A percentile compares a stretch with the other conserved stretches of the same genome.
phyloP scores from a whole-genome alignment of 2,888 invertebrate species.

The Trimorus sp. region DNA sequence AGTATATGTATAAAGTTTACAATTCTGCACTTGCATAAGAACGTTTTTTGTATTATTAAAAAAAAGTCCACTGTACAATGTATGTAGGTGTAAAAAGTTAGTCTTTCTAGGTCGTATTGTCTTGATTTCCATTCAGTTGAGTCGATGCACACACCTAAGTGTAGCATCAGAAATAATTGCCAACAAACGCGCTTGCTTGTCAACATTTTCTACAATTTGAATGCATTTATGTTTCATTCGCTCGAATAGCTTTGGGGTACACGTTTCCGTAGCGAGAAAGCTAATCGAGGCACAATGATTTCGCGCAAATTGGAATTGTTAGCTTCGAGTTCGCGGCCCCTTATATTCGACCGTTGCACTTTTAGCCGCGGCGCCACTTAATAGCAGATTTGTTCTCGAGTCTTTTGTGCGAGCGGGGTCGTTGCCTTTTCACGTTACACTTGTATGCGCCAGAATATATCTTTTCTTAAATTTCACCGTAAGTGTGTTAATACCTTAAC shows the following conservation, averaged over 20 bases:
- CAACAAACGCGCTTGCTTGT: neutral
- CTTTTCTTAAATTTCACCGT: too few relatives aligned
- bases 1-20: too few relatives aligned
- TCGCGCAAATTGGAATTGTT: slow-evolving; percentile 9
- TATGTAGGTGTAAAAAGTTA: slow-evolving; percentile 10
- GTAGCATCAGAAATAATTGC: neutral
- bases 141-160: neutral
- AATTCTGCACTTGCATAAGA: too few relatives aligned
- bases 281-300: slow-evolving; percentile 18
- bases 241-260: too few relatives aligned
- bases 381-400: too few relatives aligned
- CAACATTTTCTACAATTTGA: neutral
- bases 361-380: too few relatives aligned
- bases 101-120: slow-evolving; percentile 17
- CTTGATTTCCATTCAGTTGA: slow-evolving; percentile 16
- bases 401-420: too few relatives aligned
- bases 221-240: neutral
- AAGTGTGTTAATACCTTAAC: too few relatives aligned
- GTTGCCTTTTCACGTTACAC: too few relatives aligned
- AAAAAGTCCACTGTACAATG: neutral
- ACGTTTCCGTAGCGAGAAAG: neutral
- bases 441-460: too few relatives aligned
- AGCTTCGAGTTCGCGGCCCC: too few relatives aligned
- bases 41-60: neutral
- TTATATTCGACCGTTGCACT: too few relatives aligned